These are phyloP conservation scores for Yoshiicerus persimilis DNA, from an alignment of 1,140 invertebrate genomes.

Conservation along the genomic window DNA sequence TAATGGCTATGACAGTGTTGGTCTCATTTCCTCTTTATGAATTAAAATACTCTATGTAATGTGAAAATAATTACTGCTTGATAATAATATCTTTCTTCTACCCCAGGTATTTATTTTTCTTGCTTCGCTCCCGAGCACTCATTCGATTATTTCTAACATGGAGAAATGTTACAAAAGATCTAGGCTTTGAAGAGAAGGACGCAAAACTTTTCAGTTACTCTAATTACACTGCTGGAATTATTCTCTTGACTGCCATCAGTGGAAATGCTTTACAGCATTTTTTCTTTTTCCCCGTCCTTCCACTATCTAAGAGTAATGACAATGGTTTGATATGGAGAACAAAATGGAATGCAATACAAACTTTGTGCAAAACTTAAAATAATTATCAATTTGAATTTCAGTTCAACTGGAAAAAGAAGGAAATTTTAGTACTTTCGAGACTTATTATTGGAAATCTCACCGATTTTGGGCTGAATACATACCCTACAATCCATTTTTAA, in stretches of 20 bases:
- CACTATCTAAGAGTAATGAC: background rate
- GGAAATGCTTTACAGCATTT: background rate
- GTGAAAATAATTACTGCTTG: background rate
- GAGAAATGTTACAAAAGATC: background rate
- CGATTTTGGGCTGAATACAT: background rate
- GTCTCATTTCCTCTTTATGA: background rate
- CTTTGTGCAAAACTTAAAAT: background rate
- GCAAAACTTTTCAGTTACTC: background rate
- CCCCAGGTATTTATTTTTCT: slow-evolving; percentile 1
- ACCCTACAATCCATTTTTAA: background rate
- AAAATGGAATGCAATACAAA: background rate
- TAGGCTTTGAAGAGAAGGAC: background rate
- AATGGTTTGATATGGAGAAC: background rate
- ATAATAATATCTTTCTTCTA: background rate
- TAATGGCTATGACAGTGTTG: background rate
- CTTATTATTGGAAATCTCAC: background rate
- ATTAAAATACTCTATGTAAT: no score
- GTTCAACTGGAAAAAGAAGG: background rate
- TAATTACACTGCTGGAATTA: background rate
- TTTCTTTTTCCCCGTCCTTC: background rate
- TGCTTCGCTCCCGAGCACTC: background rate
- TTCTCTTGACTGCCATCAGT: background rate
- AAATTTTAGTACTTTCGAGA: background rate
- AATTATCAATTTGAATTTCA: background rate
- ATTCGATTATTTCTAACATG: background rate